phyloP scores from a whole-genome alignment of 2,888 invertebrate genomes.

The Protodeltote pygarga region DNA sequence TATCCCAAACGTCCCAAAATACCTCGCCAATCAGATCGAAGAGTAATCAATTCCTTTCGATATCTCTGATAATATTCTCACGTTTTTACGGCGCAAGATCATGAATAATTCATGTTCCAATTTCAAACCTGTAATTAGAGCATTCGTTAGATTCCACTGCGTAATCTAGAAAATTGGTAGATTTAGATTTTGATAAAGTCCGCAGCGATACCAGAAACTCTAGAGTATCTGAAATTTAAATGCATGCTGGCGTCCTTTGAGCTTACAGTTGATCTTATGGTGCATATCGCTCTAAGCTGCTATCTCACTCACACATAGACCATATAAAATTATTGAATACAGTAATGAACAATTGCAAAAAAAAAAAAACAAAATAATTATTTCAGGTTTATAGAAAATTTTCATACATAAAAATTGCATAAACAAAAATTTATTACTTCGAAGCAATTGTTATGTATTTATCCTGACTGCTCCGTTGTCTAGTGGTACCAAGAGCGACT shows the following conservation, averaged over 20 bases:
- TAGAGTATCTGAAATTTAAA: constrained; percentile 16
- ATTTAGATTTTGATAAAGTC: constrained; percentile 8
- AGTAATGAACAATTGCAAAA: too few relatives aligned
- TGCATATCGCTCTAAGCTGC: too few relatives aligned
- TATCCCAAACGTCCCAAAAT: neutral
- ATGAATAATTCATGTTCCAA: constrained; percentile 27
- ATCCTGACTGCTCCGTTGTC: too few relatives aligned
- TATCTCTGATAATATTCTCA: constrained; percentile 24
- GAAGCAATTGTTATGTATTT: too few relatives aligned
- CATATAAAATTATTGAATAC: too few relatives aligned
- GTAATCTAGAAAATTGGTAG: constrained; percentile 21
- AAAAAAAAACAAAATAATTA: too few relatives aligned
- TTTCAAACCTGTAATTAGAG: constrained; percentile 18
- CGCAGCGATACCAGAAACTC: neutral
- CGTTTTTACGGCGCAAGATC: constrained; percentile 19
- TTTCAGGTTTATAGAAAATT: too few relatives aligned
- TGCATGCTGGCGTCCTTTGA: constrained; percentile 10
- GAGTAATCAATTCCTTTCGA: neutral
- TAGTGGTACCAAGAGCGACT: too few relatives aligned
- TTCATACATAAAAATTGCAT: too few relatives aligned
- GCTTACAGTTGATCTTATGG: too few relatives aligned
- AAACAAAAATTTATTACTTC: too few relatives aligned
- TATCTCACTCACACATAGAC: too few relatives aligned
- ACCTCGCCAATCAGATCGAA: neutral
- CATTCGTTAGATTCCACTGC: constrained; percentile 5